Percentiles rank a stretch among this genome's conserved stretches.
These are phyloP conservation scores for Oryzias dopingdopingensis DNA, from an alignment of 2,797 vertebrate species.

Conservation along the genomic window DNA sequence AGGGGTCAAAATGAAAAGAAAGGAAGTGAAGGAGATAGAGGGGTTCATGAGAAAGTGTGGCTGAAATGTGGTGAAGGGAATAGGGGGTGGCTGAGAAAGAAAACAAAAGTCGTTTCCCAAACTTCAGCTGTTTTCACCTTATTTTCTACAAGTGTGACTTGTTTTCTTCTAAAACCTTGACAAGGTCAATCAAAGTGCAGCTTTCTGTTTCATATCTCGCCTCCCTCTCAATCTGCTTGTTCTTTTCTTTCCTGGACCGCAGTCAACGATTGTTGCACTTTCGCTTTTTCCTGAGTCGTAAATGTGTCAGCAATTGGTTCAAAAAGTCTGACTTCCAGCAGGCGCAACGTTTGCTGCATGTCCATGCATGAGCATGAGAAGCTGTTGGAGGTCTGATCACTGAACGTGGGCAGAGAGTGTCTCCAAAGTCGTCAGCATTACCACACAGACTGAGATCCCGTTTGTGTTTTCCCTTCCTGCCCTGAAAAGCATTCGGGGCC, in stretches of 20 bases:
- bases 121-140: conserved; percentile 45
- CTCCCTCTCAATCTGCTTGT: conserved; percentile 76
- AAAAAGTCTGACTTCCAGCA: conserved; percentile 11
- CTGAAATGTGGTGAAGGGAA: conserved; percentile 5
- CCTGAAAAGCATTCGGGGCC: neutral
- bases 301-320: conserved; percentile 19
- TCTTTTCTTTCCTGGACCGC: conserved; percentile 67
- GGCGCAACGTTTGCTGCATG: too few relatives aligned
- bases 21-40: conserved; percentile 20
- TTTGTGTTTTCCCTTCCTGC: conserved; percentile 3
- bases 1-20: conserved; percentile 20
- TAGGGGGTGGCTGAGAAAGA: conserved; percentile 55
- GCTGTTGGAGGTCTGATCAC: conserved; percentile 34
- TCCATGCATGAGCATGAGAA: conserved; percentile 16
- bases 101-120: conserved; percentile 66
- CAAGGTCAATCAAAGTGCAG: conserved; percentile 70
- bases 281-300: conserved; percentile 42
- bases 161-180: conserved; percentile 28
- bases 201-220: conserved; percentile 26
- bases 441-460: neutral
- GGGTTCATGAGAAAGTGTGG: conserved; percentile 7
- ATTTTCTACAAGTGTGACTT: conserved; percentile 42
- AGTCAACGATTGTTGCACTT: conserved; percentile 58
- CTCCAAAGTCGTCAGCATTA: conserved; percentile 8
- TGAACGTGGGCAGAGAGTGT: conserved; percentile 11